Base-by-base conservation (phyloP, 2,113 vertebrate species). In the Centrocercus urophasianus region DNA sequence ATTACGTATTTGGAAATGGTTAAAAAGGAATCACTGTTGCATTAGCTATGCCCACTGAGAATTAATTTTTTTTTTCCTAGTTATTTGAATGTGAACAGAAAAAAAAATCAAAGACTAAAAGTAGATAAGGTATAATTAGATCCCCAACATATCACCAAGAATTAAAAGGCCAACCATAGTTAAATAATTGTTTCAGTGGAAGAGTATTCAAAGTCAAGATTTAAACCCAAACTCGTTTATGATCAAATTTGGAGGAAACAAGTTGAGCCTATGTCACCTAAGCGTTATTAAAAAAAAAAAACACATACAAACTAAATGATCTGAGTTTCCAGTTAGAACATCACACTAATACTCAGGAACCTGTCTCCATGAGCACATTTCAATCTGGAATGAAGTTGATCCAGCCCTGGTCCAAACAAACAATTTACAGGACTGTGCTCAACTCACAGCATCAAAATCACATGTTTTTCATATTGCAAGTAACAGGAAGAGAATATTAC, bases 401-500 rank as follows among this genome's bases (percentile, higher is more conserved):
- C 70, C 73, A 78, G 52, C 6, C 65, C 59, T 67, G 36, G 8
- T 45, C 50, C 38, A 83, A 48, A 86, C 36, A 34, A 88, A 42
- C 57, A 84, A 81, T 81, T 93, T 83, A 34, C 57, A 84, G 72
- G 88, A 38, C 10, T 83, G 63, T 60, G 73, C 30, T 93, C 60
- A 72, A 91, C 56, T 48, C 57, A 52, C 69, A 93, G 72, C 36
- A 80, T 80, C 86, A 80, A 80, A 78, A 72, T 25, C 85, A 78
- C 40, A 38, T 36, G 67, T 86, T 91, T 88, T 75, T 60, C 82
- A 47, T 11, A 66, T 61, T 89, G 86, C 66, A 90, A 91, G 82
- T 80, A 94, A 89, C 1, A 91, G 93, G 79, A 83, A 97, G 85
- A 95, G 61, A 93, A 75, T 57, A 78, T 78, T 65, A 86, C 61